Evolutionary conservation across 2,113 vertebrate genomes (phyloP).

Genomic region (Erythrolamprus reginae): DNA sequence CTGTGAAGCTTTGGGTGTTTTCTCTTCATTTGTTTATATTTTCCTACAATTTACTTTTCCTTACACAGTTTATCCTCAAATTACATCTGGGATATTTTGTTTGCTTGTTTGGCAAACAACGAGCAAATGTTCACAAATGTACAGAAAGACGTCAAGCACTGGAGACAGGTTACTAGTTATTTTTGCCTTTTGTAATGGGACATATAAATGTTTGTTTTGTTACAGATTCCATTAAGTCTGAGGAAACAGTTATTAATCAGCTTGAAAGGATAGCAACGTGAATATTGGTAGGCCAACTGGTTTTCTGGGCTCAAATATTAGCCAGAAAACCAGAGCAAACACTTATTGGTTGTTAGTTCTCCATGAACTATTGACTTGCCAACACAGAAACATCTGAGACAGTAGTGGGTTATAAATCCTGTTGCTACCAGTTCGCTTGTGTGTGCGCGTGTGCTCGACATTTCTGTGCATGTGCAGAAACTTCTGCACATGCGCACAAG

Average conservation of each 20-base stretch:
- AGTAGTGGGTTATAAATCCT: too few species aligned
- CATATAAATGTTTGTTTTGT: background rate
- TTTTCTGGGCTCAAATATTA: background rate
- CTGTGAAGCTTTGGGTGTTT: background rate
- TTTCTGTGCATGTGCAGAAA: too few species aligned
- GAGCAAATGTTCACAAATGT: background rate
- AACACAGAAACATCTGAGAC: background rate
- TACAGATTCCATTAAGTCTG: background rate
- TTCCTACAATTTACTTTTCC: background rate
- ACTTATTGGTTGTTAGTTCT: background rate
- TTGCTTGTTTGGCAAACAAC: background rate
- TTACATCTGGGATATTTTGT: background rate
- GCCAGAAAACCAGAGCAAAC: background rate
- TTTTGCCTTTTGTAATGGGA: background rate
- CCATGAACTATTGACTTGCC: background rate
- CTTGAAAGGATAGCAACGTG: background rate
- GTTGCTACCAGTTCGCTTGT: too few species aligned
- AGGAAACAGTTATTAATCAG: background rate
- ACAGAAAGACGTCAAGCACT: background rate
- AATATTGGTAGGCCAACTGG: background rate
- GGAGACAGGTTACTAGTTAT: background rate
- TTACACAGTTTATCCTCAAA: background rate
- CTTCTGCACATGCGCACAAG: too few species aligned
- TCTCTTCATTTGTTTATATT: background rate
- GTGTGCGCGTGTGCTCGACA: too few species aligned